Base-by-base conservation (phyloP, 2,113 vertebrate genomes). In the Oryzias celebensis region DNA sequence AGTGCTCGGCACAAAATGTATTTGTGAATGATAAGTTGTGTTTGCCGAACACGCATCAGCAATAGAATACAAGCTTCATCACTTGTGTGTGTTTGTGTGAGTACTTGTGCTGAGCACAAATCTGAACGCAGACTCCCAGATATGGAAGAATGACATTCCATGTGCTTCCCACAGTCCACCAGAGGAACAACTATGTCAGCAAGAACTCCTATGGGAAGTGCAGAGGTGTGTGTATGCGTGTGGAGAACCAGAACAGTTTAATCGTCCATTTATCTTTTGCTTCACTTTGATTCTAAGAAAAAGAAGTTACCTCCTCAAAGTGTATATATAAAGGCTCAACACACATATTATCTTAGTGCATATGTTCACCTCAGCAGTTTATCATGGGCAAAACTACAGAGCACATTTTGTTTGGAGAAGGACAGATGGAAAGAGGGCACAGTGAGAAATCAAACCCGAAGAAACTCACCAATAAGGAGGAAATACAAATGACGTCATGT, bases 81-180 rank as follows among this genome's bases (percentile, higher is more conserved):
- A 49, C 24, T 22, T 6, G 47, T 56, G 18, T 47, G 7, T 52
- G 5, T 6, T 36, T 56, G 18, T 28, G 14, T 53, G 16, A 45
- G 14, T 28, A 12, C 55, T n/a, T 55, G 51, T 15, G 45, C 20
- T 59, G 44, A 67, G 54, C 69, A 56, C 68, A 56, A 68, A 61
- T 82, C 52, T 42, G 3, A 73, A 62, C 53, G 67, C 28, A 73
- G 57, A 83, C 80, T 44, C 71, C 77, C 79, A 55, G 50, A 75
- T 77, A 80, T 88, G 84, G 78, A 45, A 75, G 82, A 70, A 56
- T 66, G 58, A 59, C 65, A 82, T 84, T 82, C 69, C 71, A 75
- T 52, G 58, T 45, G 59, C 84, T 84, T 89, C 81, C 78, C 78
- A 83, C 71, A 85, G 89, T 70, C 42, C 83, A 71, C 70, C 81